Evolutionary conservation across 1,140 invertebrate species (phyloP), one percentile per base, ranked within the genome.

Genomic region (Saccostrea echinata): DNA sequence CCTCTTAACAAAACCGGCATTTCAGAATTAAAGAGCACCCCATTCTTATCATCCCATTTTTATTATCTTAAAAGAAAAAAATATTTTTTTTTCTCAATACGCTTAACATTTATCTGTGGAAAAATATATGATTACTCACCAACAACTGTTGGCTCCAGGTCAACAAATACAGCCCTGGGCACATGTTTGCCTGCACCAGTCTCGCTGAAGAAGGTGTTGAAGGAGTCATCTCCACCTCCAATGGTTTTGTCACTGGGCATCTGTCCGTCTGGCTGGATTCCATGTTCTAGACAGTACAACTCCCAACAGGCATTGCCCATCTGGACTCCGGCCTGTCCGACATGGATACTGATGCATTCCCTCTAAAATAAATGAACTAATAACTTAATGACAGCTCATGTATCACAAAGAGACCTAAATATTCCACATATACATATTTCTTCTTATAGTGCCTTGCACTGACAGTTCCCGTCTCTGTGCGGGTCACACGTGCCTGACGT

Each of bases 151-250:
- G 61, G 97, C 95, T 91, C 97, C 97, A 0, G 97, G 57, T 96
- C 96, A 76, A 97, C 96, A 96, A 97, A 97, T 51, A 84, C 83
- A 27, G 83, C 83, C 64, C 97, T 96, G 4, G 97, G 97, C 68
- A 97, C 97, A 90, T 97, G 96, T 92, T 97, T 97, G 1, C 96
- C 96, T 53, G 95, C 95, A 27, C 97, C 97, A 52, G 97, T 98
- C 94, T 98, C 97, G 91, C 97, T 97, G 96, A 98, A 98, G 95
- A 98, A 98, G 13, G 97, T 98, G 94, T 97, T 97, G 95, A 98
- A 98, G 24, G 97, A 97, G 94, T 98, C 97, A 92, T 97, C 97
- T 52, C 96, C 97, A 24, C 96, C 96, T 12, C 95, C 93, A 80
- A 94, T 91, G 13, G 92, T 90, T 80, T 92, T 91, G 84, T 94